Base-by-base conservation (phyloP, 23 tunicate species). In the Styela plicata region DNA sequence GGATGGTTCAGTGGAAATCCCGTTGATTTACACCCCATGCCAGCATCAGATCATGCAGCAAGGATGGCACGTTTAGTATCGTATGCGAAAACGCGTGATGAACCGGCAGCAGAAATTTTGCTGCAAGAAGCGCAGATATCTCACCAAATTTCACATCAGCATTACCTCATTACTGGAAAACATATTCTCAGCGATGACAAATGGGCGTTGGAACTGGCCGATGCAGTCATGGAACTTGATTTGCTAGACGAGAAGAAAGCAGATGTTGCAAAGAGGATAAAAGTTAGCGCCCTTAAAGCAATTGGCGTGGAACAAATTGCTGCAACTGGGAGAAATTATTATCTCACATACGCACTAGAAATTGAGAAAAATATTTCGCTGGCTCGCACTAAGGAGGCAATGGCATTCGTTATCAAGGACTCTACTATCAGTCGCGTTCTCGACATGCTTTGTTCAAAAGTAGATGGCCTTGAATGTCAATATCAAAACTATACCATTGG, bases 181-280 rank as follows among this genome's bases (percentile, higher is more conserved):
- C 32, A 32, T 31, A 28, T 86, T 34, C 61, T 1, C 13, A 77
- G 79, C 28, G 97, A 91, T 33, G 36, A 80, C 20, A 88, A 91
- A 75, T 91, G 97, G 97, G 85, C 90, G n/a, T 61, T 91, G 13
- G 97, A 91, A 69, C 82, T 91, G 33, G 34, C 90, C 3, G 31
- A 68, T 23, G 32, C 69, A 30, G 85, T 82, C 21, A 25, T 82
- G 2, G 78, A 85, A 62, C 63, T 74, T 30, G 24, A 76, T 75
- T 64, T 62, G 1, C 3, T 10, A 0, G 62, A 63, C 33, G n/a
- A 52, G 13, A 21, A 44, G 10, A 24, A 57, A 7, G 28, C 88
- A 24, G 65, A 74, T 10, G 77, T 85, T 30, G 97, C 97, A 2
- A 83, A 83, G 57, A 20, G 19, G 1, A 23, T 83, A 5, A 13